Conservation (phyloP, 2,888 invertebrate species). For the Macroteleia sp. region DNA sequence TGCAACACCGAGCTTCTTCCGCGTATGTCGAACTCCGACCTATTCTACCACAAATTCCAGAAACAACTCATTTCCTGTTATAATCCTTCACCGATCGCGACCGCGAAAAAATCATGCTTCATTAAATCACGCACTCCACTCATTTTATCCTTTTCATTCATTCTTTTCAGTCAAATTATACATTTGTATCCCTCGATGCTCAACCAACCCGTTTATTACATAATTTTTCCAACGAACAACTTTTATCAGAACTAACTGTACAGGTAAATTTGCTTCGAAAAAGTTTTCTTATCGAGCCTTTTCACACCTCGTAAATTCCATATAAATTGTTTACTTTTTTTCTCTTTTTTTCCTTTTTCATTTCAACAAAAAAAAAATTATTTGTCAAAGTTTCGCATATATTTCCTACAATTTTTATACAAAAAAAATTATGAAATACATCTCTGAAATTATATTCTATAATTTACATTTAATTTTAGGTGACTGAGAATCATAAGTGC, state of each 20-base stretch:
- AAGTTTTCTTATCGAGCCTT: conserved; percentile 7
- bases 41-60: conserved; percentile 54
- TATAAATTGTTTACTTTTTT: not conserved
- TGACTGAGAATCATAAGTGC: too few relatives aligned
- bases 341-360: too few relatives aligned
- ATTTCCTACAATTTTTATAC: too few relatives aligned
- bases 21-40: conserved; percentile 60
- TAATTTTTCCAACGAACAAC: conserved; percentile 5
- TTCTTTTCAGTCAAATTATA: conserved; percentile 28
- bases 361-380: too few relatives aligned
- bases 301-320: not conserved
- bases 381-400: too few relatives aligned
- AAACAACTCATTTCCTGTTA: conserved; percentile 49
- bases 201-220: conserved; percentile 16
- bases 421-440: too few relatives aligned
- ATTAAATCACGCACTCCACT: conserved; percentile 32
- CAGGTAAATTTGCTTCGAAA: not conserved
- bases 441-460: not conserved
- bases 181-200: conserved; percentile 19
- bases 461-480: too few relatives aligned
- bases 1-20: conserved; percentile 65
- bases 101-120: conserved; percentile 31
- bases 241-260: conserved; percentile 5
- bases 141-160: conserved; percentile 35
- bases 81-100: conserved; percentile 15